Percentiles rank a stretch among this genome's conserved stretches.
phyloP scores from a whole-genome alignment of 2,797 vertebrate genomes.

The Phrynocephalus guinanensis region DNA sequence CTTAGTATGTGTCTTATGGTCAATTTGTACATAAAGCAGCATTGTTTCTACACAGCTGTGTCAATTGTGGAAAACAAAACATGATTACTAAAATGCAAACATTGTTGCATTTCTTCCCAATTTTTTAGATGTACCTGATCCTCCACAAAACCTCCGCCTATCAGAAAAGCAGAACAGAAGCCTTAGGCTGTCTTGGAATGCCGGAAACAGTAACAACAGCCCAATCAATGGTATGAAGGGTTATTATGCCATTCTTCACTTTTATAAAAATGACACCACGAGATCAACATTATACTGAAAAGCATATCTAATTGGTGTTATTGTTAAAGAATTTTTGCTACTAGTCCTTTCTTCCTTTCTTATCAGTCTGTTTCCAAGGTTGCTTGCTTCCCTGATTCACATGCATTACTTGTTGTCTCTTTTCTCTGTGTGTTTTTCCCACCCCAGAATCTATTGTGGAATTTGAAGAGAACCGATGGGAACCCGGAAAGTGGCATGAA shows the following conservation, averaged over 20 bases:
- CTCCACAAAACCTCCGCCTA: conserved; percentile 85
- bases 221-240: conserved; percentile 84
- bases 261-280: fast-evolving
- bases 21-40: neutral
- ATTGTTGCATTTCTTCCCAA: neutral
- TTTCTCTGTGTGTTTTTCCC: neutral
- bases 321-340: neutral
- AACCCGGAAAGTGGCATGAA: conserved; percentile 89
- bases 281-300: neutral
- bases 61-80: neutral
- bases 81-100: neutral
- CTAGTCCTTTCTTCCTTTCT: neutral
- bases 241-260: neutral
- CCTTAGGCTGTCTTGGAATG: conserved; percentile 89
- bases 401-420: neutral
- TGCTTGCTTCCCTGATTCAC: conserved; percentile 22
- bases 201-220: conserved; percentile 90
- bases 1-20: neutral
- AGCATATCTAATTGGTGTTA: neutral
- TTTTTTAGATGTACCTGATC: conserved; percentile 88
- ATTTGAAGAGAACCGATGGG: conserved; percentile 88
- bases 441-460: conserved; percentile 89
- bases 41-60: neutral
- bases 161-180: conserved; percentile 87
- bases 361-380: fast-evolving